These are phyloP conservation scores for Leguminivora glycinivorella DNA, from an alignment of 1,140 invertebrate genomes.

Conservation along the genomic window DNA sequence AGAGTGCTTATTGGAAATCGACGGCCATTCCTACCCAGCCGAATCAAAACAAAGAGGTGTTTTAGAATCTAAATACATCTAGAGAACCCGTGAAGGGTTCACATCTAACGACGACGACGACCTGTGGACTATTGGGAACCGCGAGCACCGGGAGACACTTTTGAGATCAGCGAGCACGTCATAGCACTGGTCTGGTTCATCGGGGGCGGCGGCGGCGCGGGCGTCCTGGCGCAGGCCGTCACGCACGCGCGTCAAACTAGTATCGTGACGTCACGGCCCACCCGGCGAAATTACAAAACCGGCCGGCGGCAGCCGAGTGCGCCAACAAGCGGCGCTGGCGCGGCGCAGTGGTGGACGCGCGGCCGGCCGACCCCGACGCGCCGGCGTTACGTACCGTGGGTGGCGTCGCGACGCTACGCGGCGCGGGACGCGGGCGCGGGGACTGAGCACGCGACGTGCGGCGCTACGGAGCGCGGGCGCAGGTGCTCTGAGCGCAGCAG, in stretches of 20 bases:
- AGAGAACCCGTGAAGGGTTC: background rate
- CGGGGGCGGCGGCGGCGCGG: slow-evolving; percentile 64
- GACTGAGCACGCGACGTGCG: slow-evolving; percentile 69
- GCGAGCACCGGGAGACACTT: slow-evolving; percentile 22
- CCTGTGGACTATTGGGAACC: background rate
- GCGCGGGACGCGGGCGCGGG: slow-evolving; percentile 67
- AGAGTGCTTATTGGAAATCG: slow-evolving; percentile 26
- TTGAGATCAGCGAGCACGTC: slow-evolving; percentile 65
- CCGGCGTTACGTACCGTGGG: slow-evolving; percentile 69
- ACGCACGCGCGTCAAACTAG: slow-evolving; percentile 74
- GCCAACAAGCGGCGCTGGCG: slow-evolving; percentile 53
- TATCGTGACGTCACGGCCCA: slow-evolving; percentile 74
- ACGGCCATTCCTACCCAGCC: background rate
- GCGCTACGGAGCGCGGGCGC: slow-evolving; percentile 76
- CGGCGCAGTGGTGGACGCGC: slow-evolving; percentile 73
- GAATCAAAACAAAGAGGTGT: background rate
- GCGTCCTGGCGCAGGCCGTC: slow-evolving; percentile 70
- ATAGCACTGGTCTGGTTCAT: slow-evolving; percentile 64
- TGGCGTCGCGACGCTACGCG: slow-evolving; percentile 67
- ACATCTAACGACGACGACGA: background rate
- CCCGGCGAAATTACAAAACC: slow-evolving; percentile 76
- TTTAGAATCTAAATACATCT: background rate
- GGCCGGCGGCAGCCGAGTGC: slow-evolving; percentile 54
- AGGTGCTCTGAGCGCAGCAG: slow-evolving; percentile 76
- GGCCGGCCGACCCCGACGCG: slow-evolving; percentile 74